A percentile compares a stretch with the other conserved stretches of the same genome.
Conservation (phyloP, 2,113 vertebrate genomes). For the human (Homo sapiens) region GRCh38 chr5:59643001-59643500, state of each 20-base stretch:
- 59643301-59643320: background rate
- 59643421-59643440: background rate
- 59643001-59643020: background rate
- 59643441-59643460: background rate
- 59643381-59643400: background rate
- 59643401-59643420: background rate
- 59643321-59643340: background rate
- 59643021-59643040: background rate
- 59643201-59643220: background rate
- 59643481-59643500: background rate
- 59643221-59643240: background rate
- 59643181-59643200: background rate
- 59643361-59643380: background rate
- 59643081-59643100: background rate
- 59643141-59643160: background rate
- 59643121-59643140: background rate
- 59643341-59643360: background rate
- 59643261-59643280: background rate
- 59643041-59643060: background rate
- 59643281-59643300: background rate
- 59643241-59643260: background rate
- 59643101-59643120: background rate
- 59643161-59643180: background rate
- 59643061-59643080: background rate
- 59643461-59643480: background rate